Conservation (phyloP, 53 echinoderm and acorn worm species). For the Hippasteria phrygiana region DNA sequence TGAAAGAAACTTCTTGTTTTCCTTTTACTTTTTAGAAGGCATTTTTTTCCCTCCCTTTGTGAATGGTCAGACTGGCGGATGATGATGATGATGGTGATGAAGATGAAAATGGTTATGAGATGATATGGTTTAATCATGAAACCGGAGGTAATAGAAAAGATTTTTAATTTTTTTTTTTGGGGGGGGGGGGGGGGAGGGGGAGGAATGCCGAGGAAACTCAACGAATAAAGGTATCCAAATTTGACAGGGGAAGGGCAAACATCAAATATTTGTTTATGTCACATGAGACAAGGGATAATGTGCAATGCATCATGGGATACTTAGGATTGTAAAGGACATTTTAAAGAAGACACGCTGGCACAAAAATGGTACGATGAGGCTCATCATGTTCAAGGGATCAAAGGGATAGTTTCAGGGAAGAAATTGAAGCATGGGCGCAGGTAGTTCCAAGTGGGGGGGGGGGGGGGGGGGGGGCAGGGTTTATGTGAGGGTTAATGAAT, state of each 20-base stretch:
- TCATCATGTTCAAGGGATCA: too few relatives aligned
- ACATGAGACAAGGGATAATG: neutral
- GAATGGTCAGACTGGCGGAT: constrained; percentile 1
- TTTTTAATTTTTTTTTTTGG: neutral
- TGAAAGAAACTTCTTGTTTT: neutral
- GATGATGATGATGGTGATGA: constrained; percentile 1
- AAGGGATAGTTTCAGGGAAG: too few relatives aligned
- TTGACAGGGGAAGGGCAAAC: too few relatives aligned
- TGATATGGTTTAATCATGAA: neutral
- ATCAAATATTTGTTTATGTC: too few relatives aligned
- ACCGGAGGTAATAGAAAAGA: neutral
- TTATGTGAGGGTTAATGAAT: neutral
- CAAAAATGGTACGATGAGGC: too few relatives aligned
- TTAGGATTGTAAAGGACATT: neutral
- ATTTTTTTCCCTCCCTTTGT: neutral
- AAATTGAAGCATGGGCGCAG: too few relatives aligned
- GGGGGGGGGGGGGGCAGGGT: neutral
- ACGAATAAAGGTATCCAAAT: too few relatives aligned
- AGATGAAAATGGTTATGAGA: neutral
- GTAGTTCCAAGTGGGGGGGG: neutral
- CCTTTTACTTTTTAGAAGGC: constrained; percentile 5
- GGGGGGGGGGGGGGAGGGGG: neutral
- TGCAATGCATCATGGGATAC: neutral
- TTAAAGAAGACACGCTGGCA: neutral
- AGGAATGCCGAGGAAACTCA: neutral